Conservation (phyloP, 2,888 invertebrate genomes). For the Eupsilia transversa region DNA sequence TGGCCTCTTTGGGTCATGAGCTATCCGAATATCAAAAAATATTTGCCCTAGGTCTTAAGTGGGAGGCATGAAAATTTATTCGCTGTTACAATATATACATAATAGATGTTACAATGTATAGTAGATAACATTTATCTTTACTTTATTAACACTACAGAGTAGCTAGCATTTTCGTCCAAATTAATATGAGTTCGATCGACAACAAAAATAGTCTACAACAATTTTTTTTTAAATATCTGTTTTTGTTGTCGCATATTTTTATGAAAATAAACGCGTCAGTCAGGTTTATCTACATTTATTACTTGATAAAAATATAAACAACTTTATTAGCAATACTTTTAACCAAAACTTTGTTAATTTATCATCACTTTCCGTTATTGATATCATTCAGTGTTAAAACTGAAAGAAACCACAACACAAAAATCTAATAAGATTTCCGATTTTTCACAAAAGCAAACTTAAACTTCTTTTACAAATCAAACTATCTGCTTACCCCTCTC, state of each 20-base stretch:
- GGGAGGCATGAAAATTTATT: too few relatives aligned
- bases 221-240: background rate
- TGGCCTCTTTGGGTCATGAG: too few relatives aligned
- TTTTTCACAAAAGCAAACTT: background rate
- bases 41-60: too few relatives aligned
- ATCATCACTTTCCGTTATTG: background rate
- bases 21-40: too few relatives aligned
- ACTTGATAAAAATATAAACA: background rate
- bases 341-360: background rate
- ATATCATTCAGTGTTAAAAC: background rate
- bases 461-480: background rate
- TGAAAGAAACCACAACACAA: background rate
- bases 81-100: too few relatives aligned
- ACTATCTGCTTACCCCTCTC: slow-evolving; percentile 1
- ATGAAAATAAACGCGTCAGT: background rate
- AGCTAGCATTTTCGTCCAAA: background rate
- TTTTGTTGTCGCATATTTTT: background rate
- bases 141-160: background rate
- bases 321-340: background rate
- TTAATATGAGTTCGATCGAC: background rate
- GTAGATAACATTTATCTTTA: too few relatives aligned
- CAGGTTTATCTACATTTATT: background rate
- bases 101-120: too few relatives aligned
- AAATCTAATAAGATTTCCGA: background rate
- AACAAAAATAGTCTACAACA: background rate